Percentiles rank a stretch among this genome's conserved stretches.
phyloP scores from a whole-genome alignment of 2,113 vertebrate genomes.

The Phrynocephalus versicolor region DNA sequence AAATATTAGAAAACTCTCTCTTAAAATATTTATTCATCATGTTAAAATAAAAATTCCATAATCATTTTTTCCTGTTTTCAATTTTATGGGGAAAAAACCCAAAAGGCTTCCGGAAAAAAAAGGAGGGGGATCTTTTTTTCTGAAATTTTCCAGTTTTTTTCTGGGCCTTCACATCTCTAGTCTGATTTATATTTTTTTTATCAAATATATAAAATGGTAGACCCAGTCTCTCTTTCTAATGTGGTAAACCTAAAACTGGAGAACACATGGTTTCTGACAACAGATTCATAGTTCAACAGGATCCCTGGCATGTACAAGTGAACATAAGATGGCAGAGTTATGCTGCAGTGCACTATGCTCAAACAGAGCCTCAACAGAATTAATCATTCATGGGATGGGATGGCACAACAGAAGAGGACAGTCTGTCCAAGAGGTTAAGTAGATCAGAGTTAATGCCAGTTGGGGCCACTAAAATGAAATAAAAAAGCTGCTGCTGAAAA shows the following conservation, averaged over 20 bases:
- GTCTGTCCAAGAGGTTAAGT: background rate
- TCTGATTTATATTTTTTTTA: too few species aligned
- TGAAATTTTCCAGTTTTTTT: too few species aligned
- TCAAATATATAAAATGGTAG: background rate
- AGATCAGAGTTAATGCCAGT: background rate
- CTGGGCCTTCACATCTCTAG: too few species aligned
- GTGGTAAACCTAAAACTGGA: background rate
- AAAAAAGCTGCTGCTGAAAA: background rate
- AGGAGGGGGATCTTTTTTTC: too few species aligned
- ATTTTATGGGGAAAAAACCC: too few species aligned
- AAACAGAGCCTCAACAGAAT: background rate
- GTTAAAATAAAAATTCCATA: too few species aligned
- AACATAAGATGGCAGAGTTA: background rate
- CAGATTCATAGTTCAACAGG: background rate
- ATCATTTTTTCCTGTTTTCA: too few species aligned
- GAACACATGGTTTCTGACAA: background rate
- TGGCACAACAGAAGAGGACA: background rate
- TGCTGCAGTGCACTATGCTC: background rate
- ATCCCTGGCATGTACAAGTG: background rate
- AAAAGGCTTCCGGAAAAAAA: too few species aligned
- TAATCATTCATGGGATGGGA: background rate
- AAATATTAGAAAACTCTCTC: too few species aligned
- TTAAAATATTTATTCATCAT: too few species aligned
- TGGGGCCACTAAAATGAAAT: background rate
- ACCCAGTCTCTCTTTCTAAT: background rate